Conservation (phyloP, 2,797 vertebrate species). For the Synanceia verrucosa region DNA sequence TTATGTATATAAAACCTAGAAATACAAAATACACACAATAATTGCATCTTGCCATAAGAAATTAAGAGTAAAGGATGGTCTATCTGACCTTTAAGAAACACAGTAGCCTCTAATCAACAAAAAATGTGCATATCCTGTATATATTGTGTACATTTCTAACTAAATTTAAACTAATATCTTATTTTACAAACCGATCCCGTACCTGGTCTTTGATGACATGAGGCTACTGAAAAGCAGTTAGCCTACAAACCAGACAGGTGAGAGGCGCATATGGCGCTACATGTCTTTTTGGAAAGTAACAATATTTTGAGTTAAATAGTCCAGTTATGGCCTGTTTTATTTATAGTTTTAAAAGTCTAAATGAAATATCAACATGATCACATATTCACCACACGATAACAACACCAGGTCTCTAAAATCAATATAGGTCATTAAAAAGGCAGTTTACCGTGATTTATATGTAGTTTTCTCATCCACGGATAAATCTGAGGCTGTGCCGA, state of each 20-base stretch:
- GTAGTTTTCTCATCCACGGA: conserved; percentile 99
- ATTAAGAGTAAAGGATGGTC: neutral
- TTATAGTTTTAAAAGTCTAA: neutral
- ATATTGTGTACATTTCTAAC: neutral
- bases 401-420: conserved; percentile 15
- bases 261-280: conserved; percentile 25
- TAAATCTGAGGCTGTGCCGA: conserved; percentile 96
- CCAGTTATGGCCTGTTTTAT: neutral
- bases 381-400: neutral
- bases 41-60: neutral
- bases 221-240: neutral
- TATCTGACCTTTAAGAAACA: neutral
- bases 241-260: conserved; percentile 56
- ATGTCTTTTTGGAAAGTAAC: neutral
- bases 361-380: neutral
- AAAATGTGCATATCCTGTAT: neutral
- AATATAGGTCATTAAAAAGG: conserved; percentile 5
- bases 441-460: conserved; percentile 97
- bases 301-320: neutral
- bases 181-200: neutral
- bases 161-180: neutral
- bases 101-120: neutral
- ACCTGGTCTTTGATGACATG: conserved; percentile 27
- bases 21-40: conserved; percentile 14
- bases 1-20: neutral